Conservation (phyloP, 2,113 vertebrate species). For the Bubo blakistoni region DNA sequence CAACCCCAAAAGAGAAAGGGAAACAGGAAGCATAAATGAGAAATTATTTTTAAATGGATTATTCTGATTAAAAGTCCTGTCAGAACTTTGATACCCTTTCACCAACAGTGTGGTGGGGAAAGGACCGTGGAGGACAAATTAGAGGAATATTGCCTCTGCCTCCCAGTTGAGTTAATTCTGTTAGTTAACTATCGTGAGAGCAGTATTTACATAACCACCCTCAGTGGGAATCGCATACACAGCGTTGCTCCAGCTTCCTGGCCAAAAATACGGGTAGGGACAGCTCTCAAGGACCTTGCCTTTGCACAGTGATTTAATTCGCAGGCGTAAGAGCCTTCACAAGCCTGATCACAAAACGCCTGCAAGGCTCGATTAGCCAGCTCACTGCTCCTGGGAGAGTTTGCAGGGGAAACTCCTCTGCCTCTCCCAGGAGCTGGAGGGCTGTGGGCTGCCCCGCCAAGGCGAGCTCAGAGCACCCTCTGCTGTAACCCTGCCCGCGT, state of each 20-base stretch:
- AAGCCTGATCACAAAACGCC: background rate
- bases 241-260: background rate
- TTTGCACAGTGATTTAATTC: background rate
- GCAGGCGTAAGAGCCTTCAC: rapidly evolving
- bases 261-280: background rate
- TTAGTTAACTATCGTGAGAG: background rate
- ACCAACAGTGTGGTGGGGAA: background rate
- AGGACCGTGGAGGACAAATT: background rate
- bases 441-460: background rate
- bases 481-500: background rate
- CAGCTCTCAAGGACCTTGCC: background rate
- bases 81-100: background rate
- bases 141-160: background rate
- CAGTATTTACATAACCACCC: background rate
- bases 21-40: background rate
- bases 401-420: background rate
- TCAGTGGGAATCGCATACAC: background rate
- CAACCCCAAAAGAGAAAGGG: background rate
- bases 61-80: background rate
- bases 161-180: background rate
- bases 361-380: background rate
- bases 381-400: background rate
- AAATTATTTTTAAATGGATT: background rate
- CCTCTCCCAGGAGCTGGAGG: background rate
- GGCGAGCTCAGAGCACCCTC: slow-evolving; percentile 10